Evolutionary conservation across 1,140 invertebrate species (phyloP).

Genomic region (Vanessa tameamea): DNA sequence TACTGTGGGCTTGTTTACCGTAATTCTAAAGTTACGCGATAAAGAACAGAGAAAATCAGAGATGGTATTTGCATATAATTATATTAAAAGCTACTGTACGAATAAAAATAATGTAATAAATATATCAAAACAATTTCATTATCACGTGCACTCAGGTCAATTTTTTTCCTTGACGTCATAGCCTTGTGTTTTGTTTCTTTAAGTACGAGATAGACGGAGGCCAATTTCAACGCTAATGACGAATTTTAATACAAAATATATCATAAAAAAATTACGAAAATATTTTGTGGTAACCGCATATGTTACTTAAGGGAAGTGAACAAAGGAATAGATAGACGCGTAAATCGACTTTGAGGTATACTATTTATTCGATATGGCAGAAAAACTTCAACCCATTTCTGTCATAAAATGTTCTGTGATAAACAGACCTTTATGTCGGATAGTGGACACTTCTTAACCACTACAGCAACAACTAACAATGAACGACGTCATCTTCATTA

Average conservation of each 20-base stretch:
- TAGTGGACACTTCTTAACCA: conserved; percentile 22
- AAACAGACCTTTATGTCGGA: conserved; percentile 20
- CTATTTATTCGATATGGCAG: not conserved
- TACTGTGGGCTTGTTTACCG: conserved; percentile 39
- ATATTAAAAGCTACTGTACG: no score
- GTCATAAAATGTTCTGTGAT: not conserved
- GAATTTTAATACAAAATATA: no score
- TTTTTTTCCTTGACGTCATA: no score
- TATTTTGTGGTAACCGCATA: no score
- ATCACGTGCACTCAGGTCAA: not conserved
- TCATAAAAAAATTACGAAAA: no score
- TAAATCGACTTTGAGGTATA: not conserved
- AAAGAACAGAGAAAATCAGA: not conserved
- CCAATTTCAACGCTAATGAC: no score
- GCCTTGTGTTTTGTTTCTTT: no score
- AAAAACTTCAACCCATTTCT: not conserved
- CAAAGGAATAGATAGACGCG: no score
- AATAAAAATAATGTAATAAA: not conserved
- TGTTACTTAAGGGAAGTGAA: no score
- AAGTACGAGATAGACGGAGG: no score
- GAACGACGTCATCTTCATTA: conserved; percentile 13
- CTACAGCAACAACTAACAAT: not conserved
- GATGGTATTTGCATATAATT: not conserved
- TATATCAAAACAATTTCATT: not conserved
- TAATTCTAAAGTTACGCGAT: conserved; percentile 43